Percentiles rank a stretch among this genome's conserved stretches.
These are phyloP conservation scores for Ptyas mucosa DNA, from an alignment of 2,113 vertebrate species.

Conservation along the genomic window DNA sequence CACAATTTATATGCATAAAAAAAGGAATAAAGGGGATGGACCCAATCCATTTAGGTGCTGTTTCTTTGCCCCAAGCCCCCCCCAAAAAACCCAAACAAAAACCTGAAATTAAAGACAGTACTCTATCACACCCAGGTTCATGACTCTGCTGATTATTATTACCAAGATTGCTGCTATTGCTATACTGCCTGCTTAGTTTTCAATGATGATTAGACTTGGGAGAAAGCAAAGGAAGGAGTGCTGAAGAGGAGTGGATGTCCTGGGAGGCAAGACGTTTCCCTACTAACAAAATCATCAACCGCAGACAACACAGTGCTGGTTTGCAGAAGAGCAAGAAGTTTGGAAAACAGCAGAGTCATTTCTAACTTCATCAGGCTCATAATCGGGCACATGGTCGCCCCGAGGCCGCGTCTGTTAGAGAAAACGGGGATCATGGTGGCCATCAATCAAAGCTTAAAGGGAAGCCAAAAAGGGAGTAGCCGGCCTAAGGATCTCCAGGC, in stretches of 20 bases:
- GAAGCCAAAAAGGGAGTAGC: conserved; percentile 20
- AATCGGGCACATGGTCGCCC: conserved; percentile 60
- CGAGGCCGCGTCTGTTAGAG: conserved; percentile 63
- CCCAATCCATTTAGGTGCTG: conserved; percentile 68
- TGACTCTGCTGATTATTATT: conserved; percentile 73
- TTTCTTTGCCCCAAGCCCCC: conserved; percentile 54
- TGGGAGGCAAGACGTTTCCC: conserved; percentile 67
- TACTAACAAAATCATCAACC: conserved; percentile 70
- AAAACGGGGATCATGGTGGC: conserved; percentile 73
- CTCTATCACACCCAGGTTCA: conserved; percentile 72
- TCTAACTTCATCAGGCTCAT: conserved; percentile 72
- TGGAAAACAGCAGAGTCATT: conserved; percentile 79
- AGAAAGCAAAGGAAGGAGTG: conserved; percentile 71
- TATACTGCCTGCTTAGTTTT: conserved; percentile 70
- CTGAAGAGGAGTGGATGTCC: conserved; percentile 62
- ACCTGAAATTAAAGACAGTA: conserved; percentile 71
- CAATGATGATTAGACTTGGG: conserved; percentile 67
- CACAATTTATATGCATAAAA: conserved; percentile 71
- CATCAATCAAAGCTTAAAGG: conserved; percentile 22
- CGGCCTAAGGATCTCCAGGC: conserved; percentile 40
- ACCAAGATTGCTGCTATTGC: conserved; percentile 79
- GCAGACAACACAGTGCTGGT: conserved; percentile 77
- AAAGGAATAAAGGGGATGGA: conserved; percentile 65
- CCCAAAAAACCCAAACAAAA: conserved; percentile 40
- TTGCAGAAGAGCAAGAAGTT: conserved; percentile 78